Conservation (phyloP, 2,113 vertebrate species). For the Myocastor coypus region DNA sequence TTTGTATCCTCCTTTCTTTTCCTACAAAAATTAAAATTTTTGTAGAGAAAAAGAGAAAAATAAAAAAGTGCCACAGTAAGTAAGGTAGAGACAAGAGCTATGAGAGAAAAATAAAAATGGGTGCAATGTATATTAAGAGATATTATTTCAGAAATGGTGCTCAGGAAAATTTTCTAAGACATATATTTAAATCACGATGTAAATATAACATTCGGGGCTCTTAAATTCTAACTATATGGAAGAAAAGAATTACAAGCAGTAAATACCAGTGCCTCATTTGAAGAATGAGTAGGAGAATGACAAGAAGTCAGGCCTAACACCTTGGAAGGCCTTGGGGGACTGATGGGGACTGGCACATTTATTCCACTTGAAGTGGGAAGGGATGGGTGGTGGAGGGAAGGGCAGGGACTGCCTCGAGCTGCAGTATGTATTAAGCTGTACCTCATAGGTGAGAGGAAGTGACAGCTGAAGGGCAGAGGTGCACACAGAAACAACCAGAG, state of each 20-base stretch:
- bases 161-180: background rate
- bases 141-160: background rate
- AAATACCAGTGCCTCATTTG: background rate
- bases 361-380: accelerated
- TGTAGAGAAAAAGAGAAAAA: background rate
- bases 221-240: background rate
- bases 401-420: no score
- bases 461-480: background rate
- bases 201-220: no score
- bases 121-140: background rate
- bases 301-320: background rate
- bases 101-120: background rate
- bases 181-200: background rate
- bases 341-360: background rate
- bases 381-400: accelerated
- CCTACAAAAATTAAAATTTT: background rate
- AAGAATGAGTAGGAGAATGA: background rate
- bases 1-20: conserved; percentile 11
- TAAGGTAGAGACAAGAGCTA: no score
- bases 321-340: accelerated
- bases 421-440: accelerated
- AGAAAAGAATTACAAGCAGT: background rate
- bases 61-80: no score
- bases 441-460: accelerated
- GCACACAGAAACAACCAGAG: background rate